Evolutionary conservation across 2,113 vertebrate species (phyloP).

Genomic region (Seriola aureovittata): DNA sequence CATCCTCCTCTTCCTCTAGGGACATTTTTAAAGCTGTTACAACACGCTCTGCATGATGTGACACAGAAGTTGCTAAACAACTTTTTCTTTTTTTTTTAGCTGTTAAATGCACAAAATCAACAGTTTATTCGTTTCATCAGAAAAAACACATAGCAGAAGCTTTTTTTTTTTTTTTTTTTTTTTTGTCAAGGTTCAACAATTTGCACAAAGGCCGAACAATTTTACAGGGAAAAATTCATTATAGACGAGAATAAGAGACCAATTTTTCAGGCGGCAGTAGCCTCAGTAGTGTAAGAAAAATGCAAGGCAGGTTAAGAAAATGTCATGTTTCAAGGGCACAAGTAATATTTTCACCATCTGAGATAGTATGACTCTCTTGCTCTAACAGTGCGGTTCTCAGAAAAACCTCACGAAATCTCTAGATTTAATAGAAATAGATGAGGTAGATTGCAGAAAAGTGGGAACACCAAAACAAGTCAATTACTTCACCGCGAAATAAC

Average conservation of each 20-base stretch:
- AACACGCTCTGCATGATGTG: background rate
- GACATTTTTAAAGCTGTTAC: conserved; percentile 22
- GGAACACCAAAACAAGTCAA: conserved; percentile 27
- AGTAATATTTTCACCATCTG: conserved; percentile 26
- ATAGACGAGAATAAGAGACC: background rate
- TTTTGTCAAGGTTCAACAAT: background rate
- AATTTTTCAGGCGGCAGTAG: background rate
- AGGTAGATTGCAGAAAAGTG: conserved; percentile 21
- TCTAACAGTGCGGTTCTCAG: conserved; percentile 11
- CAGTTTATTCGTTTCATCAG: background rate
- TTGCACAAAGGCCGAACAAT: background rate
- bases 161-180: background rate
- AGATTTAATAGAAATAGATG: conserved; percentile 39
- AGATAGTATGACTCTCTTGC: conserved; percentile 10
- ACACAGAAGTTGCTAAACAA: background rate
- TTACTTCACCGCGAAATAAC: conserved; percentile 28
- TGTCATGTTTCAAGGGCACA: conserved; percentile 10
- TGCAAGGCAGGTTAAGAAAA: conserved; percentile 10
- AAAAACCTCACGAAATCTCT: conserved; percentile 15
- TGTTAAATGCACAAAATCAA: background rate
- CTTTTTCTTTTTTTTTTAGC: background rate
- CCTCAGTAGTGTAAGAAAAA: background rate
- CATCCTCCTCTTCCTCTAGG: background rate
- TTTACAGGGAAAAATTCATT: background rate
- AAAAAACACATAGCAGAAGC: background rate